These are phyloP conservation scores for Mus caroli DNA, from an alignment of 2,797 vertebrate species.

Conservation along the genomic window DNA sequence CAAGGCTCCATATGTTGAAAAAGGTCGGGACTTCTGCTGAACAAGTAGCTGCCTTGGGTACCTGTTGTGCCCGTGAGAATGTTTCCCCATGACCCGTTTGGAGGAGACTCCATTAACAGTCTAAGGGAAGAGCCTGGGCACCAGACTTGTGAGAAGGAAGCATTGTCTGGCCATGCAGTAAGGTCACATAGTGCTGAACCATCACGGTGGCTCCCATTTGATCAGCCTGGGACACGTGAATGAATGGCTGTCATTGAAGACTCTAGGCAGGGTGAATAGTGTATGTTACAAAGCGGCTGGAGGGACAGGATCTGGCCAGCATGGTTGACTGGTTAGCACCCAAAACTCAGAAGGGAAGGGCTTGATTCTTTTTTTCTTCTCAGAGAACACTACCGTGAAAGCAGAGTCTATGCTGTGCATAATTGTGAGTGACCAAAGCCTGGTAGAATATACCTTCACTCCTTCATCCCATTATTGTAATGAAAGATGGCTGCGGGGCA, in stretches of 20 bases:
- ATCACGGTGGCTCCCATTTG: slow-evolving; percentile 45
- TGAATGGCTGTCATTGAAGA: slow-evolving; percentile 72
- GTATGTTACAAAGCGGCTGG: slow-evolving; percentile 66
- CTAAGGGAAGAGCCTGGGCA: background rate
- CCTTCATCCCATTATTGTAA: slow-evolving; percentile 42
- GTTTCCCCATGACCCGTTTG: slow-evolving; percentile 47
- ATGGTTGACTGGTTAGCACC: slow-evolving; percentile 79
- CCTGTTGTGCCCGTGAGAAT: slow-evolving; percentile 35
- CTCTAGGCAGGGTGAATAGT: slow-evolving; percentile 65
- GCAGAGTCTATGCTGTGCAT: slow-evolving; percentile 24
- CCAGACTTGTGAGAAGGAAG: background rate
- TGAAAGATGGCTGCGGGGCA: background rate
- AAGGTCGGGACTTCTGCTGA: slow-evolving; percentile 20
- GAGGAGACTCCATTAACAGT: background rate
- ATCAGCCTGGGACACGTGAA: slow-evolving; percentile 46
- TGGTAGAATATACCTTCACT: slow-evolving; percentile 23
- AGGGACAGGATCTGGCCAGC: slow-evolving; percentile 66
- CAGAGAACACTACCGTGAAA: background rate
- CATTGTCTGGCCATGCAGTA: slow-evolving; percentile 1
- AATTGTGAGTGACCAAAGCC: slow-evolving; percentile 42
- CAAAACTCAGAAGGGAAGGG: slow-evolving; percentile 47
- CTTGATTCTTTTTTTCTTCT: slow-evolving; percentile 62
- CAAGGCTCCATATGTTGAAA: background rate
- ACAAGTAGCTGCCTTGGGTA: slow-evolving; percentile 38
- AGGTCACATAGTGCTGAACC: slow-evolving; percentile 7